Base-by-base conservation (phyloP, 2,797 vertebrate species). In the Parotocinclus haroldoi region DNA sequence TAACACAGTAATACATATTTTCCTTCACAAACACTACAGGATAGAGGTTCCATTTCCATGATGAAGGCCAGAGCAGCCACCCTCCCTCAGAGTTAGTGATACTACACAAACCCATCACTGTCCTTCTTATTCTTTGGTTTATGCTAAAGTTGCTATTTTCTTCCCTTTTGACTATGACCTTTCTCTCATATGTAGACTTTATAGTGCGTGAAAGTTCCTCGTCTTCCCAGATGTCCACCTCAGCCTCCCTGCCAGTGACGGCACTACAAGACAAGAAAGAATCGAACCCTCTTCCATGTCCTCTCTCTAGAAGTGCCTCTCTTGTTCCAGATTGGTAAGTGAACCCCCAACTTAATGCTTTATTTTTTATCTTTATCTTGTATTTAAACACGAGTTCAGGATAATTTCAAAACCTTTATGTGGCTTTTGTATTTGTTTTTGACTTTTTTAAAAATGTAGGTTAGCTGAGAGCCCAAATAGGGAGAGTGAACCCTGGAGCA, bases 1-100 rank as follows among this genome's bases (percentile, higher is more conserved):
- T 49, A 17, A 52, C 60, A 45, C 60, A 9, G 56, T 58, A 46
- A 39, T 9, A 46, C 58, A 14, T 17, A 2, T 39, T 69, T n/a
- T 38, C 6, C 36, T 58, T 48, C 38, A 63, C 59, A 97, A 95
- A 96, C 93, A 87, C 86, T 85, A 73, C 95, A 93, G 80, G 94
- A 97, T 76, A 94, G 90, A 79, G 89, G 88, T 75, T 75, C 82
- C 1, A 84, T 85, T 27, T 38, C 80, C 63, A 66, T 72, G 75
- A 81, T 81, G 66, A 91, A 88, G 78, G 85, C 71, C 78, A 86
- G 80, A 75, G 88, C 89, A 7, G 81, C 89, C 38, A 89, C 90
- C 13, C 89, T 90, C 63, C 89, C 90, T 66, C 89, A 89, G 78
- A 91, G 91, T 92, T 71, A 91, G 90, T 90, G 63, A 60, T 14